A percentile compares a stretch with the other conserved stretches of the same genome.
phyloP scores from a whole-genome alignment of 2,888 invertebrate species.

The Limnephilus lunatus region DNA sequence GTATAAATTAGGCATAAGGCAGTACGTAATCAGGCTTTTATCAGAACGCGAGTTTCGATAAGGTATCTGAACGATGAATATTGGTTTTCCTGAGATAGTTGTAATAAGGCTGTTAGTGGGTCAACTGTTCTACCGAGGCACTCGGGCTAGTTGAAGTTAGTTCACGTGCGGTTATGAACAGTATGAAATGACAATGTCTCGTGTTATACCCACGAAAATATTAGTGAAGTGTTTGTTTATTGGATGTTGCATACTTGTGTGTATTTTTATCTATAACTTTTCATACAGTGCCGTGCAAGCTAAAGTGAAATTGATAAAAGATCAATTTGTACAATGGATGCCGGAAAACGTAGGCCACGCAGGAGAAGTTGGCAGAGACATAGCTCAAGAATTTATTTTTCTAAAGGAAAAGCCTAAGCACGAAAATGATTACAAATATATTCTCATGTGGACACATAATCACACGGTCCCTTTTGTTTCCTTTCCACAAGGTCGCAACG shows the following conservation, averaged over 20 bases:
- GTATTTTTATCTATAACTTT: not conserved
- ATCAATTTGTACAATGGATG: not conserved
- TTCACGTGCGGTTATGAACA: not conserved
- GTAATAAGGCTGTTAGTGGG: not conserved
- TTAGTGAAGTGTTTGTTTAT: not conserved
- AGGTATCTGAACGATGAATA: not conserved
- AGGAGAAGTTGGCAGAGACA: not conserved
- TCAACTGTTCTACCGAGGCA: not conserved
- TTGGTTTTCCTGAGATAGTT: not conserved
- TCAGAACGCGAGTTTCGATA: not conserved
- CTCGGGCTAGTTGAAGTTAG: not conserved
- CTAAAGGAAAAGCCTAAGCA: not conserved
- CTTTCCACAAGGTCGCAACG: slow-evolving; percentile 68
- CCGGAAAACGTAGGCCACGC: not conserved
- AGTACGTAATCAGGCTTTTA: not conserved
- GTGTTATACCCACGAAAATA: not conserved
- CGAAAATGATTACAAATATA: slow-evolving; percentile 59
- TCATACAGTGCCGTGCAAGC: not conserved
- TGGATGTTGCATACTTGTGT: not conserved
- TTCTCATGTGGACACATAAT: slow-evolving; percentile 71
- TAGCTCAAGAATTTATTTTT: not conserved
- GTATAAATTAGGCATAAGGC: not conserved
- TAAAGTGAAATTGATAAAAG: not conserved
- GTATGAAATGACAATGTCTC: not conserved
- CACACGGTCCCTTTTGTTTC: slow-evolving; percentile 69